These are phyloP conservation scores for Cyrtonyx montezumae DNA, from an alignment of 2,113 vertebrate genomes.

Conservation along the genomic window DNA sequence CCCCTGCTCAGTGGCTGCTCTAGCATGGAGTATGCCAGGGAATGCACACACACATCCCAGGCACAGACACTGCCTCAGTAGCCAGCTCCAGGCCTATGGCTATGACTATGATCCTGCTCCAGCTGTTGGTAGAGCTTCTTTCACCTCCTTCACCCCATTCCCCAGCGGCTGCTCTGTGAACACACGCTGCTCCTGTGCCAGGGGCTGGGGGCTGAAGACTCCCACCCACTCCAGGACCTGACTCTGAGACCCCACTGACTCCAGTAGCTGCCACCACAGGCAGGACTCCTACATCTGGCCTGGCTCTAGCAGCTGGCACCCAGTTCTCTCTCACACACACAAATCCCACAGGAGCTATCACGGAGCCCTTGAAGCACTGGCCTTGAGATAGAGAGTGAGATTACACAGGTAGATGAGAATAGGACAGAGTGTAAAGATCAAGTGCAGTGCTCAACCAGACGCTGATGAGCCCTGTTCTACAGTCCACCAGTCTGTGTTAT, in stretches of 20 bases:
- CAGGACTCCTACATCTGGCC: background rate
- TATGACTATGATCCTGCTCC: background rate
- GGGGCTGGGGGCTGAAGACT: background rate
- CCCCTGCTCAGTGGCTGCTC: background rate
- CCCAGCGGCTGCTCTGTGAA: background rate
- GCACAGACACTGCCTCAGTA: background rate
- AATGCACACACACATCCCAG: background rate
- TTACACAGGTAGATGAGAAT: background rate
- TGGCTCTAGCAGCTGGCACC: background rate
- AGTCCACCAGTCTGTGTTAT: background rate
- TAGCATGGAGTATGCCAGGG: background rate
- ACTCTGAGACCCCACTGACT: background rate
- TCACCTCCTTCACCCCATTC: background rate
- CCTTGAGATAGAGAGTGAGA: background rate
- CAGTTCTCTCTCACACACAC: background rate
- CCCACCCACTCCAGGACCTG: background rate
- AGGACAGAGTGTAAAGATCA: background rate
- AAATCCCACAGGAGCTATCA: background rate
- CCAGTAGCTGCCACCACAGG: background rate
- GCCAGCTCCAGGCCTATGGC: background rate
- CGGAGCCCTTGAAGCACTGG: background rate
- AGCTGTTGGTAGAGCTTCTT: no score
- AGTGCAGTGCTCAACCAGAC: background rate
- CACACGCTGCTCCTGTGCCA: background rate
- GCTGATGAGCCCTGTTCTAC: background rate